Conservation (phyloP, 2,888 invertebrate species). For the Leptopilina syphax region DNA sequence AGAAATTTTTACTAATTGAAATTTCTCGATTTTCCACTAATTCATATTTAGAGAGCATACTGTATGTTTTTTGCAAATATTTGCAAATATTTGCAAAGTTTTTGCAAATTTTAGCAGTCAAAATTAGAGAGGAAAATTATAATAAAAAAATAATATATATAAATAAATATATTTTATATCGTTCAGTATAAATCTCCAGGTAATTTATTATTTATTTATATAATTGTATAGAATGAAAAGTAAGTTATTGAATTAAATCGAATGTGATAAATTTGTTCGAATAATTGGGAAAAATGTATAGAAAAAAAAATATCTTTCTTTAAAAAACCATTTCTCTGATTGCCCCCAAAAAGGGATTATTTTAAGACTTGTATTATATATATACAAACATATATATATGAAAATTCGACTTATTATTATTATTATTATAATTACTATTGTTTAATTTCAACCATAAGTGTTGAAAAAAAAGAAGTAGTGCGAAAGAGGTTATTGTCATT, state of each 20-base stretch:
- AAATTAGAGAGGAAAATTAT: too few species aligned
- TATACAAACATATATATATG: constrained; percentile 27
- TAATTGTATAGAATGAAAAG: not conserved
- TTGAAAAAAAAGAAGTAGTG: constrained; percentile 40
- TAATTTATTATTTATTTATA: constrained; percentile 22
- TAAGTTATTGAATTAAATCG: constrained; percentile 27
- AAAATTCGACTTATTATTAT: constrained; percentile 51
- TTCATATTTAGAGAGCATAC: too few species aligned
- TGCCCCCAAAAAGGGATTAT: not conserved
- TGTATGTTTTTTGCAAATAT: too few species aligned
- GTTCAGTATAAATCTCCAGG: not conserved
- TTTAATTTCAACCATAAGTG: constrained; percentile 1
- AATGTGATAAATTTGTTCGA: constrained; percentile 36
- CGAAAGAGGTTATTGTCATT: constrained; percentile 3
- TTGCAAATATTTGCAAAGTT: too few species aligned
- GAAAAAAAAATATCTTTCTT: not conserved
- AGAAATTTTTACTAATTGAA: too few species aligned
- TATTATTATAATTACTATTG: constrained; percentile 42
- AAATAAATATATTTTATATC: not conserved
- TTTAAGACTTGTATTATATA: constrained; percentile 20
- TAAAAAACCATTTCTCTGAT: constrained; percentile 18
- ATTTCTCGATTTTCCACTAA: too few species aligned
- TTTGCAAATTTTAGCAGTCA: not conserved
- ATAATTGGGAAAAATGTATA: constrained; percentile 6
- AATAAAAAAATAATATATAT: too few species aligned